These are phyloP conservation scores for Drosophila mulleri DNA, from an alignment of 2,888 invertebrate genomes.

Conservation along the genomic window DNA sequence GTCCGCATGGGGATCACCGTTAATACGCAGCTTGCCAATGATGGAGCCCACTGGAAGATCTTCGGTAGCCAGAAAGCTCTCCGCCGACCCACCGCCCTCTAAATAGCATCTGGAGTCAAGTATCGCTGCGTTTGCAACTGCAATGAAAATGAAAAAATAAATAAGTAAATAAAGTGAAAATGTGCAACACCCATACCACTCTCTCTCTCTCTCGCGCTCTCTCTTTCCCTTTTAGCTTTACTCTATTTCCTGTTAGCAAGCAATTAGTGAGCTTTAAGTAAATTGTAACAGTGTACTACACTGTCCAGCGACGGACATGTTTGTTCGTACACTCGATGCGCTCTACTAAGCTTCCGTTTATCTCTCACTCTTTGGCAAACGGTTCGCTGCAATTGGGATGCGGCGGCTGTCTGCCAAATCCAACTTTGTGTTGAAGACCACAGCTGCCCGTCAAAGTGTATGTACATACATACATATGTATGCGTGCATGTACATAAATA, in stretches of 20 bases:
- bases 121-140: conserved; percentile 87
- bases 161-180: conserved; percentile 39
- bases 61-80: conserved; percentile 95
- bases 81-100: conserved; percentile 95
- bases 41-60: conserved; percentile 92
- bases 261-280: conserved; percentile 54
- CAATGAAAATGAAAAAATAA: conserved; percentile 52
- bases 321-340: conserved; percentile 72
- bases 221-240: conserved; percentile 56
- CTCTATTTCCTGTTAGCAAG: conserved; percentile 16
- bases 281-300: conserved; percentile 54
- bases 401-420: conserved; percentile 50
- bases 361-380: conserved; percentile 55
- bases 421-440: conserved; percentile 53
- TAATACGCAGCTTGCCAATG: conserved; percentile 91
- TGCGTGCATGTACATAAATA: neutral
- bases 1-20: conserved; percentile 91
- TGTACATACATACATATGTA: conserved; percentile 15
- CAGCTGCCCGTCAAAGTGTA: conserved; percentile 37
- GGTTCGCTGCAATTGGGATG: conserved; percentile 64
- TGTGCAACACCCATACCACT: conserved; percentile 19
- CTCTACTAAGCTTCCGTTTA: conserved; percentile 82
- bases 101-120: conserved; percentile 95
- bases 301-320: conserved; percentile 62
- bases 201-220: neutral